Percentiles rank a stretch among this genome's conserved stretches.
phyloP scores from a whole-genome alignment of 2,888 invertebrate species.

The Capitulum mitella region DNA sequence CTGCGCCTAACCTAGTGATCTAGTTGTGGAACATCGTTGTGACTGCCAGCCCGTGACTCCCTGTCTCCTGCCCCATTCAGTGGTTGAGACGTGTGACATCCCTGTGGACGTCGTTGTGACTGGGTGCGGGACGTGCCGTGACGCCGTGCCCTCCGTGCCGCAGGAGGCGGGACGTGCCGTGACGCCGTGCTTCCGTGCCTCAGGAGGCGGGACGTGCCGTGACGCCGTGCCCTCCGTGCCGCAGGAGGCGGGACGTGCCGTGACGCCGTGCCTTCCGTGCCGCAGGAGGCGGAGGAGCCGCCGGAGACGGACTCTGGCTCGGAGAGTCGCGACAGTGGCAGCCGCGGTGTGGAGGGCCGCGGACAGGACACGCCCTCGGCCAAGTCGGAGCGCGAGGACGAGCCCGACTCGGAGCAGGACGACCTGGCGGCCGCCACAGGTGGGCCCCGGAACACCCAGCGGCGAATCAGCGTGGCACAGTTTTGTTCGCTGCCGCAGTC shows the following conservation, averaged over 20 bases:
- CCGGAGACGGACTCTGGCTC: constrained; percentile 2
- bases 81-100: too few relatives aligned
- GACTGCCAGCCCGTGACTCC: too few relatives aligned
- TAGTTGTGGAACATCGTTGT: too few relatives aligned
- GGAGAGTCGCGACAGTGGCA: constrained; percentile 2
- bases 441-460: constrained; percentile 39
- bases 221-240: too few relatives aligned
- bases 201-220: not conserved
- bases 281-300: not conserved
- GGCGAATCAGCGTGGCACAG: not conserved
- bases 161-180: not conserved
- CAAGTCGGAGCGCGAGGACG: constrained; percentile 10
- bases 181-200: not conserved
- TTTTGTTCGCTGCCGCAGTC: not conserved
- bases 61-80: too few relatives aligned
- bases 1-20: too few relatives aligned
- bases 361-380: constrained; percentile 2
- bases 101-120: too few relatives aligned
- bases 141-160: not conserved
- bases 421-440: constrained; percentile 22
- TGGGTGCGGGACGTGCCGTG: not conserved
- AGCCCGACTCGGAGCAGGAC: constrained; percentile 23
- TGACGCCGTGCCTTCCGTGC: not conserved
- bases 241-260: not conserved
- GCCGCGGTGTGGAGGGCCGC: not conserved